A percentile compares a stretch with the other conserved stretches of the same genome.
Evolutionary conservation across 2,888 invertebrate species (phyloP).

Genomic region (Escarpia spicata): DNA sequence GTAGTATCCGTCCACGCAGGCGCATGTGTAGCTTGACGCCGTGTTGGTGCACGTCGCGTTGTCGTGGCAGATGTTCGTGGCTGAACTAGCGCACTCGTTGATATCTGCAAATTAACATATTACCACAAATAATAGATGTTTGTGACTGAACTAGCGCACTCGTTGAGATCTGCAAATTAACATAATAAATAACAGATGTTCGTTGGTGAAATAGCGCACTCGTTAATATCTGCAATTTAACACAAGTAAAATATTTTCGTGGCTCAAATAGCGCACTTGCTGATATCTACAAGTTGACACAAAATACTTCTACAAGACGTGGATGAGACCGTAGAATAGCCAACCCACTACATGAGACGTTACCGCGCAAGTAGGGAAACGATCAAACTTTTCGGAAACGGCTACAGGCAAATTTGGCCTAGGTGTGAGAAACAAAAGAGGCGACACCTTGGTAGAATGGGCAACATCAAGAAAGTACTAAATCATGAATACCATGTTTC

Average conservation of each 20-base stretch:
- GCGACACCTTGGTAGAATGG: too few relatives aligned
- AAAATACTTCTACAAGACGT: too few relatives aligned
- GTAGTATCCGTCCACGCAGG: slow-evolving; percentile 32
- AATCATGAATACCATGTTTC: too few relatives aligned
- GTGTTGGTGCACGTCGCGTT: slow-evolving; percentile 37
- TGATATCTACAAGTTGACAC: slow-evolving; percentile 30
- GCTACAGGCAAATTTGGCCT: too few relatives aligned
- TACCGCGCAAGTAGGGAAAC: too few relatives aligned
- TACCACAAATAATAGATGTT: neutral
- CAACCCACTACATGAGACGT: too few relatives aligned
- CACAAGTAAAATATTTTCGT: too few relatives aligned
- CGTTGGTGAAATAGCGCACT: slow-evolving; percentile 22
- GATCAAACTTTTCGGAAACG: too few relatives aligned
- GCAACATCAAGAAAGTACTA: too few relatives aligned
- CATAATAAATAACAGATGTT: neutral
- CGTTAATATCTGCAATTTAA: slow-evolving; percentile 33
- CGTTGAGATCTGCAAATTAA: slow-evolving; percentile 31
- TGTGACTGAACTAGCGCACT: slow-evolving; percentile 25
- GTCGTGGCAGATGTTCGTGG: slow-evolving; percentile 25
- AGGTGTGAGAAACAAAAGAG: too few relatives aligned
- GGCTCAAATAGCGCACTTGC: slow-evolving; percentile 30
- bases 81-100: slow-evolving; percentile 29
- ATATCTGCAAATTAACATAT: slow-evolving; percentile 31
- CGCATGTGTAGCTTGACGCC: slow-evolving; percentile 34
- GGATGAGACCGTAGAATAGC: too few relatives aligned